Evolutionary conservation across 1,140 invertebrate genomes (phyloP).

Genomic region (Riptortus pedestris): DNA sequence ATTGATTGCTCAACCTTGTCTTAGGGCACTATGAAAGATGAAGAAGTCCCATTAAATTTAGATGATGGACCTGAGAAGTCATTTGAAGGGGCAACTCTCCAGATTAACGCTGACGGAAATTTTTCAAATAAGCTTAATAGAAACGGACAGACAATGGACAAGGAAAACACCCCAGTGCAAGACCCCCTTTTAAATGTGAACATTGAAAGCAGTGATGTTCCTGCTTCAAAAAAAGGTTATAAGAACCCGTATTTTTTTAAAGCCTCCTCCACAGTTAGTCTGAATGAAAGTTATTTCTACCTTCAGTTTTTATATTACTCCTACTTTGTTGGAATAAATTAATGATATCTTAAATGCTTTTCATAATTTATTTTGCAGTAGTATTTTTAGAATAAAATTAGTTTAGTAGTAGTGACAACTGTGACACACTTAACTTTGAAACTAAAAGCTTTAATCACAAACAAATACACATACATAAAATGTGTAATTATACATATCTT

Average conservation of each 20-base stretch:
- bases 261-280: too few relatives aligned
- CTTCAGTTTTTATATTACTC: too few relatives aligned
- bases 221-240: conserved; percentile 7
- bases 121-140: conserved; percentile 2
- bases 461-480: too few relatives aligned
- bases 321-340: too few relatives aligned
- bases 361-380: too few relatives aligned
- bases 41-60: conserved; percentile 11
- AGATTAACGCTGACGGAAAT: conserved; percentile 4
- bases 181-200: neutral
- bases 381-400: too few relatives aligned
- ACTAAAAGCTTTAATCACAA: too few relatives aligned
- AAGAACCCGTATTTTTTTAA: neutral
- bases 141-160: neutral
- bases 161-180: neutral
- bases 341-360: too few relatives aligned
- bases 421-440: too few relatives aligned
- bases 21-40: conserved; percentile 4
- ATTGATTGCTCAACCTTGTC: neutral
- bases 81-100: neutral
- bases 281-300: too few relatives aligned
- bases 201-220: neutral
- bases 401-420: too few relatives aligned
- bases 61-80: conserved; percentile 13
- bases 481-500: too few relatives aligned